Evolutionary conservation across 1,140 invertebrate genomes (phyloP).

Genomic region (Cydia amplana): DNA sequence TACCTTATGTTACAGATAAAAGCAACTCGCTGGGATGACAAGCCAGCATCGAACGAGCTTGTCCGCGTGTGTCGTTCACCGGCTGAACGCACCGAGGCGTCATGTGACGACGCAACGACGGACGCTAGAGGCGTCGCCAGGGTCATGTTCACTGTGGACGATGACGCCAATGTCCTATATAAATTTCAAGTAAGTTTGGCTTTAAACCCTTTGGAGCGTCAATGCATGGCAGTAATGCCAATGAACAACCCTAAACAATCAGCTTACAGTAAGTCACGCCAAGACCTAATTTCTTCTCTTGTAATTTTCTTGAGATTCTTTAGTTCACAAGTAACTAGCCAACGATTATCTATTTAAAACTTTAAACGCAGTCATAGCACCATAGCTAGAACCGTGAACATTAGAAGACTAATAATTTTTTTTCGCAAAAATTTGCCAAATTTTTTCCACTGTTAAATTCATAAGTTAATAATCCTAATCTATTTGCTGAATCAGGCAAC

Average conservation of each 20-base stretch:
- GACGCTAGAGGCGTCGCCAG: conserved; percentile 55
- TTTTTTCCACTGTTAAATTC: too few relatives aligned
- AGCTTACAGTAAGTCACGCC: too few relatives aligned
- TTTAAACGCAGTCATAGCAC: too few relatives aligned
- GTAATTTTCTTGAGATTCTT: too few relatives aligned
- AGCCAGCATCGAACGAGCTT: conserved; percentile 50
- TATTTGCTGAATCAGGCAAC: conserved; percentile 44
- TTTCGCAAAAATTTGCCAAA: too few relatives aligned
- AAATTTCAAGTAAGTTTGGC: conserved; percentile 49
- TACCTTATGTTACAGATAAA: conserved; percentile 54
- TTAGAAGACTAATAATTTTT: too few relatives aligned
- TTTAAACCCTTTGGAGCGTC: not conserved
- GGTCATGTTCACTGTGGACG: conserved; percentile 56
- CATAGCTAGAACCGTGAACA: too few relatives aligned
- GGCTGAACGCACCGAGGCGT: conserved; percentile 7
- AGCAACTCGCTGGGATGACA: conserved; percentile 65
- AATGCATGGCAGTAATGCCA: too few relatives aligned
- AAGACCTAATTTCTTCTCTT: too few relatives aligned
- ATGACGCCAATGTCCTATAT: conserved; percentile 48
- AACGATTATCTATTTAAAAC: too few relatives aligned
- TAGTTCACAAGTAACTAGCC: too few relatives aligned
- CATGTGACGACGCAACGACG: conserved; percentile 51
- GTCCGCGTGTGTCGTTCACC: conserved; percentile 52
- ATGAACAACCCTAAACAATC: too few relatives aligned
- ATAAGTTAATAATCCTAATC: not conserved